These are phyloP conservation scores for Platysteira castanea DNA, from an alignment of 2,113 vertebrate genomes.

Conservation along the genomic window DNA sequence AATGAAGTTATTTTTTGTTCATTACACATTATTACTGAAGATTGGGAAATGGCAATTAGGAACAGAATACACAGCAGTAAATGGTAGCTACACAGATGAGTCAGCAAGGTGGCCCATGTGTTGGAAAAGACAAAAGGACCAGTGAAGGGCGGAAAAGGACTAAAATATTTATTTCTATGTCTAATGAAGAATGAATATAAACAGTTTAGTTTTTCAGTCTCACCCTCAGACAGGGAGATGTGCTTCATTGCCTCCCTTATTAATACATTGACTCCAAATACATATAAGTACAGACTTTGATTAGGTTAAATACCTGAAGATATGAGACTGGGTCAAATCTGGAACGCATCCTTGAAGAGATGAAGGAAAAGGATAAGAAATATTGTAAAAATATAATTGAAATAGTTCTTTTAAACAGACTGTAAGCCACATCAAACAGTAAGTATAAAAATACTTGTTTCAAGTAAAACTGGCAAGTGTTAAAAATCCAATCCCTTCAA, in stretches of 20 bases:
- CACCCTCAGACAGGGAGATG: background rate
- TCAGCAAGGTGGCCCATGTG: background rate
- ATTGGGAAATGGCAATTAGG: background rate
- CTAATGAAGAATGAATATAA: background rate
- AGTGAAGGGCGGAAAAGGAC: background rate
- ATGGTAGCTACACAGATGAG: background rate
- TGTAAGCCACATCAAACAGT: background rate
- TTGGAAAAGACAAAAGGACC: background rate
- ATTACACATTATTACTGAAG: constrained; percentile 14
- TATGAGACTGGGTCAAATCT: background rate
- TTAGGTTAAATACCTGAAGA: background rate
- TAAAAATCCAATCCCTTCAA: background rate
- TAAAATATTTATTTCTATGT: background rate
- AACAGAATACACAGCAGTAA: background rate
- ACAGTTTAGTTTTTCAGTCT: background rate
- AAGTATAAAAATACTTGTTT: background rate
- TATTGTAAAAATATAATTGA: background rate
- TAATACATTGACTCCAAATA: background rate
- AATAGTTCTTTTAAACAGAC: background rate
- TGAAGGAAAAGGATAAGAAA: background rate
- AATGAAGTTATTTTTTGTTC: constrained; percentile 40
- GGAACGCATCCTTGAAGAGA: background rate
- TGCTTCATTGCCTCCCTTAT: background rate
- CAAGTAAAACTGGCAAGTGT: background rate
- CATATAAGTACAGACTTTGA: background rate